Evolutionary conservation across 2,797 vertebrate genomes (phyloP).

Genomic region (Enteromius anoplus): DNA sequence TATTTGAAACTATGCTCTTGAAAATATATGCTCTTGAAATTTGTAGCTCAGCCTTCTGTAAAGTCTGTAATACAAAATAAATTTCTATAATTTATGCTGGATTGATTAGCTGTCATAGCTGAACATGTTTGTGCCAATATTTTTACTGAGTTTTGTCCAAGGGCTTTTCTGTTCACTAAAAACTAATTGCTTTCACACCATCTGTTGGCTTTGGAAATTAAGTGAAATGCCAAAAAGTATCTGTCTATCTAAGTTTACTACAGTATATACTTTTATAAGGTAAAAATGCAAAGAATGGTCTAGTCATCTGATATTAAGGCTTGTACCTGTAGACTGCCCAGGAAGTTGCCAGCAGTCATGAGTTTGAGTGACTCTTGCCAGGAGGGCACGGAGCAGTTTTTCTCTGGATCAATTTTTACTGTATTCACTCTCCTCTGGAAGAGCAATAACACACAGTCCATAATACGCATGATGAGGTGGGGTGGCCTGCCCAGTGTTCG

Average conservation of each 20-base stretch:
- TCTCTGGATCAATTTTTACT: conserved; percentile 86
- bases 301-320: not conserved
- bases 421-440: conserved; percentile 88
- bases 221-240: not conserved
- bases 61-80: not conserved
- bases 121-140: not conserved
- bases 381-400: conserved; percentile 82
- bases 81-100: not conserved
- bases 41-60: not conserved
- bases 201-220: conserved; percentile 1
- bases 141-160: conserved; percentile 7
- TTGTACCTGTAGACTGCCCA: conserved; percentile 86
- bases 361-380: conserved; percentile 97
- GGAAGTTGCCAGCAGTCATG: conserved; percentile 95
- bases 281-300: not conserved
- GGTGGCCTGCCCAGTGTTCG: conserved; percentile 91
- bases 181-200: not conserved
- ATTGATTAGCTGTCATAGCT: conserved; percentile 5
- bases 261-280: not conserved
- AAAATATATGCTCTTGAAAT: conserved; percentile 2
- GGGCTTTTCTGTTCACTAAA: conserved; percentile 17
- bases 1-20: not conserved
- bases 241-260: not conserved
- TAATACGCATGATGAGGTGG: conserved; percentile 97
- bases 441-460: conserved; percentile 95